A percentile compares a stretch with the other conserved stretches of the same genome.
Conservation (phyloP, 1,140 invertebrate species). For the Asbolus verrucosus region DNA sequence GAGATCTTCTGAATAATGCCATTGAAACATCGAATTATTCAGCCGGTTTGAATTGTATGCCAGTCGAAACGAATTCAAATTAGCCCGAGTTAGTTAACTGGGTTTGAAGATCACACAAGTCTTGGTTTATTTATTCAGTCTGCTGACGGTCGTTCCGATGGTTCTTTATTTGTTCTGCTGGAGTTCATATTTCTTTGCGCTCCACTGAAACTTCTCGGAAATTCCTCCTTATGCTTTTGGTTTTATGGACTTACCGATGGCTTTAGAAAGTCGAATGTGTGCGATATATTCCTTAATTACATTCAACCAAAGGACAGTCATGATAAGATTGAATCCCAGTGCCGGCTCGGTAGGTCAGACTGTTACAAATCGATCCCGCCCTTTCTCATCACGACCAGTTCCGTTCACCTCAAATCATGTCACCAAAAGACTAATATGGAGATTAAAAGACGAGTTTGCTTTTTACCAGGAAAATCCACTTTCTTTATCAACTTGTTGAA, state of each 20-base stretch:
- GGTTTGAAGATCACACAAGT: constrained; percentile 31
- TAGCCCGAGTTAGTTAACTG: constrained; percentile 18
- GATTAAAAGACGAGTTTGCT: not conserved
- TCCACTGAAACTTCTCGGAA: constrained; percentile 43
- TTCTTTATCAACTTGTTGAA: not conserved
- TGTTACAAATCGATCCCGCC: not conserved
- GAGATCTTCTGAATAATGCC: constrained; percentile 11
- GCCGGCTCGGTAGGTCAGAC: not conserved
- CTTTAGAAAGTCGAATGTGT: not conserved
- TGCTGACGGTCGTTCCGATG: constrained; percentile 65
- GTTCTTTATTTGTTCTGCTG: constrained; percentile 59
- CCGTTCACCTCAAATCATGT: constrained; percentile 1
- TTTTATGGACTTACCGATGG: not conserved
- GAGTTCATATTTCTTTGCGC: constrained; percentile 59
- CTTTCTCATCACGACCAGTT: constrained; percentile 20
- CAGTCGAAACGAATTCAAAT: constrained; percentile 13
- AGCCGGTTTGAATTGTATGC: not conserved
- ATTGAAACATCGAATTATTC: constrained; percentile 13
- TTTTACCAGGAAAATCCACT: not conserved
- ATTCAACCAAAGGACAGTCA: not conserved
- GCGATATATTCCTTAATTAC: constrained; percentile 6
- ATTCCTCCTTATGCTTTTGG: constrained; percentile 14
- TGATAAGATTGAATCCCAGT: not conserved
- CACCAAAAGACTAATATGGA: constrained; percentile 1
- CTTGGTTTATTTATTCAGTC: constrained; percentile 58